These are phyloP conservation scores for Rousettus madagascariensis DNA, from an alignment of 2,797 vertebrate genomes.

Conservation along the genomic window DNA sequence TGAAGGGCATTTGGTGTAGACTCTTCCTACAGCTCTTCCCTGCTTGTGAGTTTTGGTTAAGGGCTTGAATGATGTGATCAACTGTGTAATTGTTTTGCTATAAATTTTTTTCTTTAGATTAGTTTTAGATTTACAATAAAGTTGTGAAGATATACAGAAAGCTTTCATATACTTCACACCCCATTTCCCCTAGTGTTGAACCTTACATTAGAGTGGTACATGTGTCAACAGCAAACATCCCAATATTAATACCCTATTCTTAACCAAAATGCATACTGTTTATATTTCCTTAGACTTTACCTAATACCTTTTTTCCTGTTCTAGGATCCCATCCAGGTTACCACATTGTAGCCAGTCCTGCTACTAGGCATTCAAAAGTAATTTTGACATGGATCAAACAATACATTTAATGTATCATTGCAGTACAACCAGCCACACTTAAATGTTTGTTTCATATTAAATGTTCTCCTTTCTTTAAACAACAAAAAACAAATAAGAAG, in stretches of 20 bases:
- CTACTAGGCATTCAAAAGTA: neutral
- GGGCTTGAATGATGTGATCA: no score
- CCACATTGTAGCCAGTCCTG: neutral
- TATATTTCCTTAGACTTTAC: neutral
- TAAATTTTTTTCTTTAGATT: neutral
- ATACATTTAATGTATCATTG: neutral
- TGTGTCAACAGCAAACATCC: neutral
- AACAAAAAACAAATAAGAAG: neutral
- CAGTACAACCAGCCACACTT: neutral
- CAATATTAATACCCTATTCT: neutral
- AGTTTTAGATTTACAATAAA: neutral
- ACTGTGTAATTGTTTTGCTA: neutral
- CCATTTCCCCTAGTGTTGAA: neutral
- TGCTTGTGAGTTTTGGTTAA: neutral
- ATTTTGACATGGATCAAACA: neutral
- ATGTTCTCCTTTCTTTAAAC: neutral
- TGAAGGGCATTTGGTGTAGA: no score
- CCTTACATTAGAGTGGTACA: rapidly evolving
- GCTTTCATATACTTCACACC: rapidly evolving
- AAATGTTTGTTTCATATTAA: neutral
- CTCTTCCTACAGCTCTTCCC: neutral
- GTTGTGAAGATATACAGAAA: neutral
- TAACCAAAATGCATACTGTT: neutral
- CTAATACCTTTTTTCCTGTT: neutral
- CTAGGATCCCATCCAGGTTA: neutral